Base-by-base conservation (phyloP, 2,888 invertebrate genomes). In the Capitulum mitella region DNA sequence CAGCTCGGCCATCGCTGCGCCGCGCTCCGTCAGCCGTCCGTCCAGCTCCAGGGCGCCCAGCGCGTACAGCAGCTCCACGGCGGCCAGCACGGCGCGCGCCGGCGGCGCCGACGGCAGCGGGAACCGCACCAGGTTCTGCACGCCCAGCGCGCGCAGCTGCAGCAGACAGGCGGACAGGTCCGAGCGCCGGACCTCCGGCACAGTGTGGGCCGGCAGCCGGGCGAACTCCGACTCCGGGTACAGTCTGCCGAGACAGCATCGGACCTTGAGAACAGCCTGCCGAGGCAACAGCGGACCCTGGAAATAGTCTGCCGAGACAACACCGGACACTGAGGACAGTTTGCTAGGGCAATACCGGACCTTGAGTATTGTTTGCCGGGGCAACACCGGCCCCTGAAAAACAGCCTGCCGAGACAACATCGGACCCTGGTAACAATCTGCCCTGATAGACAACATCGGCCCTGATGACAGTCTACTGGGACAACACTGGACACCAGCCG, bases 21-120 rank as follows among this genome's bases (percentile, higher is more conserved):
- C 99, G 0, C 92, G 85, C 70, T 89, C 87, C 0, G 96, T 96
- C 80, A 99, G 86, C 78, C 90, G 88, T 0, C 95, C 95, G 40
- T 88, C 85, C 77, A 90, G 89, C 85, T 95, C 93, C 6, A 98
- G 88, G 0, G 94, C 93, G 78, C 89, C 89, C 64, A 98, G 86
- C 0, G 98, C 97, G 85, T 91, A 95, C 0, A 99, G 87, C 1
- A 93, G 89, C 86, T 99, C 97, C 29, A 98, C 84, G 0, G 93
- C 95, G 1, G 93, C 88, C 0, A 94, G 88, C 51, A 98, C 88
- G 85, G 94, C 93, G 83, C 92, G 91, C 0, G 96, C 93, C 0
- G 98, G 97, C 0, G 98, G 98, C 0, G 96, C 92, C 0, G 93
- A 93, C 0, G 97, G 93, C 86, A 98, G 98, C 84, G 94, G 90